These are phyloP conservation scores for Cyprinodon brontotheroides DNA, from an alignment of 2,113 vertebrate genomes.

Conservation along the genomic window DNA sequence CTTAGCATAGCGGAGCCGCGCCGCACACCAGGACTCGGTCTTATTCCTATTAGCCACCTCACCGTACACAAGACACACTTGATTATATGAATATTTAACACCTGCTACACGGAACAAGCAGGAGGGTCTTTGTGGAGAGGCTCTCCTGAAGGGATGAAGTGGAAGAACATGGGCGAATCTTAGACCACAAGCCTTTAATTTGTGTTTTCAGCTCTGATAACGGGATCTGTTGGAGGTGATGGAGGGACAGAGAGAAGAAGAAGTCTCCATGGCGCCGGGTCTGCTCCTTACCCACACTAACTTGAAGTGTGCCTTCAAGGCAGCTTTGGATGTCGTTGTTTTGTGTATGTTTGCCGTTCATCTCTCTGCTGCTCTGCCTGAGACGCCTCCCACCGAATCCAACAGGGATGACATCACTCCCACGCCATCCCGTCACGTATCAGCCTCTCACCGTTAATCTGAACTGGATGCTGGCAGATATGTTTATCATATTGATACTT, in stretches of 20 bases:
- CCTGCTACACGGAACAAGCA: conserved; percentile 40
- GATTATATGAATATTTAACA: conserved; percentile 41
- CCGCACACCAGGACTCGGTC: background rate
- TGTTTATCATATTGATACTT: conserved; percentile 85
- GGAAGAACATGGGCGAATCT: conserved; percentile 18
- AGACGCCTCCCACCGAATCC: conserved; percentile 35
- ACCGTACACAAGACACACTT: conserved; percentile 37
- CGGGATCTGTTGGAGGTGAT: conserved; percentile 21
- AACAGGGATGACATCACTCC: conserved; percentile 36
- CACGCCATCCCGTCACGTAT: conserved; percentile 69
- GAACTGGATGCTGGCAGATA: conserved; percentile 69
- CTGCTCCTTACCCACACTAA: conserved; percentile 63
- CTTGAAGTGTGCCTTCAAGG: conserved; percentile 73
- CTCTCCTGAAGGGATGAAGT: conserved; percentile 31
- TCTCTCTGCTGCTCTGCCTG: conserved; percentile 22
- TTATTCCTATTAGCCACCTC: conserved; percentile 12
- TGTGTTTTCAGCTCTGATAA: conserved; percentile 44
- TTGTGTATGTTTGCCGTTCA: conserved; percentile 22
- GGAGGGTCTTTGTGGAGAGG: conserved; percentile 35
- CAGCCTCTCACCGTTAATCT: conserved; percentile 61
- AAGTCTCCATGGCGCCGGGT: conserved; percentile 42
- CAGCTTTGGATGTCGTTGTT: conserved; percentile 46
- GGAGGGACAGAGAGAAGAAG: conserved; percentile 37
- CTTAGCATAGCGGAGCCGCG: conserved; percentile 81
- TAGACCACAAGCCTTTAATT: conserved; percentile 56